Base-by-base conservation (phyloP, 2,888 invertebrate species). In the Apotomis capreana region DNA sequence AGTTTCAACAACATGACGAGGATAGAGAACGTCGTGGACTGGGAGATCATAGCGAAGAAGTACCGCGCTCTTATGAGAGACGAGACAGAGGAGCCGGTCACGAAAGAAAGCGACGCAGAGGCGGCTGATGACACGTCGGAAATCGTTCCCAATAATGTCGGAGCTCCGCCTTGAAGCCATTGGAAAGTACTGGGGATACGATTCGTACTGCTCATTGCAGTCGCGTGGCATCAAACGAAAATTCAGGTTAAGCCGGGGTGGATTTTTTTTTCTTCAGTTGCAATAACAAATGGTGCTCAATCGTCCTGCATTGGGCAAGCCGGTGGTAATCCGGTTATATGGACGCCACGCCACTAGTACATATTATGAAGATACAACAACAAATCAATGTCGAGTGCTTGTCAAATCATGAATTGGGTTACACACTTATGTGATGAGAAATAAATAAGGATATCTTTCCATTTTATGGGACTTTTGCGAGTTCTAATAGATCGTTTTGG, bases 11-110 rank as follows among this genome's bases (percentile, higher is more conserved):
- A 96, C 77, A 95, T 95, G 64, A 96, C 96, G 61, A 94, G 97
- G 78, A 97, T 98, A 78, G 98, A 98, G 85, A 97, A 96, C 82
- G 97, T 98, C 6, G 97, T 97, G 2, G 98, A 98, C 86, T 98
- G 98, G 98, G 97, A 97, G 81, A 94, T 96, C 3, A 98, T 98
- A 73, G 96, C 98, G 36, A 97, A 97, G 90, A 98, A 97, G 85
- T 98, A 98, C 86, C 94, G 97, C 26, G 96, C 96, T 0, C 91
- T 98, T 9, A 94, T 86, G 89, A 86, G 94, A 63, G 93, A 91
- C 69, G 92, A 92, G 67, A 85, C 92, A 0, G 93, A 92, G 2
- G 93, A 93, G 65, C 82, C 85, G 0, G 72, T 81, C 0, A 73
- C 82, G 2, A 91, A 89, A 54, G 93, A 92, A 15, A 88, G 82